Conservation (phyloP, 2,888 invertebrate species). For the Biston stratarius region DNA sequence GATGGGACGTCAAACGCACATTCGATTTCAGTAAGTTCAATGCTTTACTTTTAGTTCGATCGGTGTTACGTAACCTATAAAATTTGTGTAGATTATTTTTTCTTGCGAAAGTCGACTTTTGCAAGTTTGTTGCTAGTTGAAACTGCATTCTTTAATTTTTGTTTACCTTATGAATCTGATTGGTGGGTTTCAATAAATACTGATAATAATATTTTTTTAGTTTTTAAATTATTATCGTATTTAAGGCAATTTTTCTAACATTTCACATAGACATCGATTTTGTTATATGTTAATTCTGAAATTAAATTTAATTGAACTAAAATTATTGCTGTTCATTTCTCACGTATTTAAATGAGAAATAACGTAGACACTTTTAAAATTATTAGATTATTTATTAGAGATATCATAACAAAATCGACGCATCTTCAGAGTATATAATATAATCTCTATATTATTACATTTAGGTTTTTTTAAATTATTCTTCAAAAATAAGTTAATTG, state of each 20-base stretch:
- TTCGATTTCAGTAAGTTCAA: background rate
- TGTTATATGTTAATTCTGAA: background rate
- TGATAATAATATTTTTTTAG: conserved; percentile 13
- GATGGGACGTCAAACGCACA: too few species aligned
- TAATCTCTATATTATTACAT: background rate
- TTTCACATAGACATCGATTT: background rate
- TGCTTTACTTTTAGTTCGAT: background rate
- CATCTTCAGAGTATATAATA: background rate
- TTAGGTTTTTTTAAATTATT: background rate
- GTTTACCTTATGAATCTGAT: conserved; percentile 40
- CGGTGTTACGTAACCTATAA: background rate
- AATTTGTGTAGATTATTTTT: background rate
- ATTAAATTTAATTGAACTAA: background rate
- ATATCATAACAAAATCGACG: background rate
- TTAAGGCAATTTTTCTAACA: background rate
- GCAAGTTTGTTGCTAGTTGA: conserved; percentile 5
- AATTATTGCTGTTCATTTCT: background rate
- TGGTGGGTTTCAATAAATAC: conserved; percentile 58
- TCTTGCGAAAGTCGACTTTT: background rate
- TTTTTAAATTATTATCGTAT: background rate
- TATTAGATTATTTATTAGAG: background rate
- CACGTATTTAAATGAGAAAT: background rate
- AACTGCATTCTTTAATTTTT: conserved; percentile 1
- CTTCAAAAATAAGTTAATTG: conserved; percentile 6
- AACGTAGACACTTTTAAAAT: conserved; percentile 2